Evolutionary conservation across 1,140 invertebrate species (phyloP).

Genomic region (Hylaeus anthracinus): DNA sequence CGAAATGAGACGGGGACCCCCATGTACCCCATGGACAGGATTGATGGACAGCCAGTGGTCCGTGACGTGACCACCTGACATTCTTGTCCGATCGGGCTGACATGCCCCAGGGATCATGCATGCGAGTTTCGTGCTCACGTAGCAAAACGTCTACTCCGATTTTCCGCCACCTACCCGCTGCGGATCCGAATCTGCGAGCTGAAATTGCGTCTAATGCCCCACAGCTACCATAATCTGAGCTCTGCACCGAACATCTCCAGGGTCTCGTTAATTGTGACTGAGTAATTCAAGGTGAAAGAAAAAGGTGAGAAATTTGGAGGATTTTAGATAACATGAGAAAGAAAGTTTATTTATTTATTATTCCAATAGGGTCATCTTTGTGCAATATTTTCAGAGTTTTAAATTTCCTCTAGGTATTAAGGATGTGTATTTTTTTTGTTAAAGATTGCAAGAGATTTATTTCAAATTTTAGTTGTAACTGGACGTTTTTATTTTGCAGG

Average conservation of each 20-base stretch:
- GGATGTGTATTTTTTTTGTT: no score
- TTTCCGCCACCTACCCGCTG: constrained; percentile 32
- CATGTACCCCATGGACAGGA: constrained; percentile 68
- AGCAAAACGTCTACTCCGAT: constrained; percentile 70
- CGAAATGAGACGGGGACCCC: constrained; percentile 54
- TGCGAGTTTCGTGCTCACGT: constrained; percentile 72
- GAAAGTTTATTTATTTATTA: not conserved
- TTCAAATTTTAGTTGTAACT: no score
- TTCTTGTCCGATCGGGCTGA: constrained; percentile 75
- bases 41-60: constrained; percentile 77
- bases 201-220: constrained; percentile 20
- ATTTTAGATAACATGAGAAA: not conserved
- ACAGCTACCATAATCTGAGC: not conserved
- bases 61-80: constrained; percentile 76
- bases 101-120: constrained; percentile 75
- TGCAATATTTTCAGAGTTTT: no score
- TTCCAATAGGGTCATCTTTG: no score
- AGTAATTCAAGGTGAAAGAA: not conserved
- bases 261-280: constrained; percentile 1
- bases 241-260: not conserved
- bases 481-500: no score
- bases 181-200: constrained; percentile 8
- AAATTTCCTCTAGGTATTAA: no score
- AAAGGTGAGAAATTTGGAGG: no score
- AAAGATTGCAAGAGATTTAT: no score